Evolutionary conservation across 2,888 invertebrate genomes (phyloP).

Genomic region (Parelbella ahira): DNA sequence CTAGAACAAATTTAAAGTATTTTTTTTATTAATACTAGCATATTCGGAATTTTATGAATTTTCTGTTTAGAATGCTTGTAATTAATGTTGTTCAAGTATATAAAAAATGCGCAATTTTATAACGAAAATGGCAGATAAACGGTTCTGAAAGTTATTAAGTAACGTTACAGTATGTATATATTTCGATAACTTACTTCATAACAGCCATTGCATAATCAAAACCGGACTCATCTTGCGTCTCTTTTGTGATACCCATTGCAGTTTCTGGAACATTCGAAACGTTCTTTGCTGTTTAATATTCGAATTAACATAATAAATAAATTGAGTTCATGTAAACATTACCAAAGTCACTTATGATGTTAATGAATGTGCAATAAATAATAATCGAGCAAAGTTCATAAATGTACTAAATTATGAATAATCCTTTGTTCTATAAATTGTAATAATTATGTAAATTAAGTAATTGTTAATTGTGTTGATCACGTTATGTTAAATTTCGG

Average conservation of each 20-base stretch:
- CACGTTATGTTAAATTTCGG: no score
- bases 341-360: conserved; percentile 6
- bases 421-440: conserved; percentile 14
- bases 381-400: conserved; percentile 10
- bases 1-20: conserved; percentile 41
- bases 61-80: no score
- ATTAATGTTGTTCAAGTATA: no score
- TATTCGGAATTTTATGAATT: no score
- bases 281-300: no score
- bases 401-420: conserved; percentile 14
- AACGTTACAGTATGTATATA: no score
- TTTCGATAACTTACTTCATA: conserved; percentile 85
- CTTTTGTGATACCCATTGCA: conserved; percentile 90
- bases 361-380: conserved; percentile 16
- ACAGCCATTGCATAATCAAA: conserved; percentile 92
- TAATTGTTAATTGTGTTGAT: not conserved
- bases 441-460: not conserved
- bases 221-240: conserved; percentile 85
- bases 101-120: no score
- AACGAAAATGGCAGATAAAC: no score
- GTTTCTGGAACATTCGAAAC: conserved; percentile 79
- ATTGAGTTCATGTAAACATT: conserved; percentile 3
- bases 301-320: no score
- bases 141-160: no score
- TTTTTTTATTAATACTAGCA: no score